phyloP scores from a whole-genome alignment of 2,888 invertebrate genomes.

The Lycaena phlaeas region DNA sequence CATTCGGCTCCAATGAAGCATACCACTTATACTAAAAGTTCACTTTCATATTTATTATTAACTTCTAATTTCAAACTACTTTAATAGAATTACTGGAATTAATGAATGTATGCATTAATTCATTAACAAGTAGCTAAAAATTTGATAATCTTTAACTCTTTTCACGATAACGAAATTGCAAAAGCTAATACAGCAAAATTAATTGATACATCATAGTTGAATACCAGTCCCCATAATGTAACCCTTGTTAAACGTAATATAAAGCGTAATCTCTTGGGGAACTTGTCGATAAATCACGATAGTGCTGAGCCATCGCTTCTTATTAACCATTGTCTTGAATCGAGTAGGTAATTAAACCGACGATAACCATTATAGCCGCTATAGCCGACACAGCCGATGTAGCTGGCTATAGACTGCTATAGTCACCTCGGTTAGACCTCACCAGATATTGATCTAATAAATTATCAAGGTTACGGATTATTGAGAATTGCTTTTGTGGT shows the following conservation, averaged over 20 bases:
- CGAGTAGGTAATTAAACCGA: constrained; percentile 59
- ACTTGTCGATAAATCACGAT: constrained; percentile 56
- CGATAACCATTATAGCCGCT: constrained; percentile 56
- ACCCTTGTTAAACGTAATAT: not conserved
- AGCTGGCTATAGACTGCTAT: constrained; percentile 62
- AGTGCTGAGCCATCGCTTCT: constrained; percentile 60
- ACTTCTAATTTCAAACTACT: too few species aligned
- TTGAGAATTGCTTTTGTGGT: constrained; percentile 42
- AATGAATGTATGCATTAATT: too few species aligned
- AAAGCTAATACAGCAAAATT: too few species aligned
- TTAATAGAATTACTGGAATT: too few species aligned
- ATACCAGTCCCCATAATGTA: not conserved
- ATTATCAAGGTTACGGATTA: constrained; percentile 52
- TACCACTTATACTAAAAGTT: too few species aligned
- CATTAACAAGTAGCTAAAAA: too few species aligned
- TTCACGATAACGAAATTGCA: too few species aligned
- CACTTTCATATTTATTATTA: too few species aligned
- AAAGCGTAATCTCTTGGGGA: constrained; percentile 11
- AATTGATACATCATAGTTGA: too few species aligned
- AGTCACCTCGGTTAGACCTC: constrained; percentile 43
- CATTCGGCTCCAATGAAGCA: too few species aligned
- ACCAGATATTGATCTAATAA: constrained; percentile 65
- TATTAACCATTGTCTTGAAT: constrained; percentile 66
- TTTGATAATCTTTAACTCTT: too few species aligned
- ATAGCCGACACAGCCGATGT: constrained; percentile 50